Evolutionary conservation across 2,113 vertebrate species (phyloP).

Genomic region (Corythaeola cristata): DNA sequence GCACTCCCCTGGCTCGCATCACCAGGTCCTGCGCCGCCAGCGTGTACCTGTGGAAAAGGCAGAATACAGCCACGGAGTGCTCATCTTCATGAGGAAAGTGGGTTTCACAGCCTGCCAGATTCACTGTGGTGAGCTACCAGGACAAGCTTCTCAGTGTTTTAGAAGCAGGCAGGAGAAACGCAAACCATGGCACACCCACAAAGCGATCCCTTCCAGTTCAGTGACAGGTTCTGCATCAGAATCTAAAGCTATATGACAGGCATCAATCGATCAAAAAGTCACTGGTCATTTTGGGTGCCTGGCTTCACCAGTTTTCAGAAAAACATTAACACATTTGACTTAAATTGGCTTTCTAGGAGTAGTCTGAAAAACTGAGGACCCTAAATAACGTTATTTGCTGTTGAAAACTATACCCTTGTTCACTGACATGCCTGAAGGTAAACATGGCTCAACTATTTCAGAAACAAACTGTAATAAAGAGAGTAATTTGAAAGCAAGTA

Average conservation of each 20-base stretch:
- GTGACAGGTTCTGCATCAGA: background rate
- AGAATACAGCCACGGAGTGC: background rate
- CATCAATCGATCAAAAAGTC: background rate
- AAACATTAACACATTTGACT: background rate
- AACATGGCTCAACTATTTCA: background rate
- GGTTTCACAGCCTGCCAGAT: background rate
- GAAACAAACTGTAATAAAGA: background rate
- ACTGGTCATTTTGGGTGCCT: background rate
- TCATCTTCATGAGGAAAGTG: accelerated
- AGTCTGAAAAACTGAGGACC: background rate
- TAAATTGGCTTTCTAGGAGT: background rate
- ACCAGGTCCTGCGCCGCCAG: constrained; percentile 95
- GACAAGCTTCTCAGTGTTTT: background rate
- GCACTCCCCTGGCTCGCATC: constrained; percentile 91
- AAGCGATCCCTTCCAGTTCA: background rate
- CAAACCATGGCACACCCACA: background rate
- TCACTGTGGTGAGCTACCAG: background rate
- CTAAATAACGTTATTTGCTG: background rate
- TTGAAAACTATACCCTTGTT: background rate
- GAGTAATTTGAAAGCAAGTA: background rate
- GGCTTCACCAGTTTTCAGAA: background rate
- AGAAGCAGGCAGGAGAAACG: background rate
- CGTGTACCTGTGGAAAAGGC: constrained; percentile 85
- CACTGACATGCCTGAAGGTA: background rate
- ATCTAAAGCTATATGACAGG: background rate